Percentiles rank a stretch among this genome's conserved stretches.
Evolutionary conservation across 2,797 vertebrate genomes (phyloP).

Genomic region (Malurus splendens): DNA sequence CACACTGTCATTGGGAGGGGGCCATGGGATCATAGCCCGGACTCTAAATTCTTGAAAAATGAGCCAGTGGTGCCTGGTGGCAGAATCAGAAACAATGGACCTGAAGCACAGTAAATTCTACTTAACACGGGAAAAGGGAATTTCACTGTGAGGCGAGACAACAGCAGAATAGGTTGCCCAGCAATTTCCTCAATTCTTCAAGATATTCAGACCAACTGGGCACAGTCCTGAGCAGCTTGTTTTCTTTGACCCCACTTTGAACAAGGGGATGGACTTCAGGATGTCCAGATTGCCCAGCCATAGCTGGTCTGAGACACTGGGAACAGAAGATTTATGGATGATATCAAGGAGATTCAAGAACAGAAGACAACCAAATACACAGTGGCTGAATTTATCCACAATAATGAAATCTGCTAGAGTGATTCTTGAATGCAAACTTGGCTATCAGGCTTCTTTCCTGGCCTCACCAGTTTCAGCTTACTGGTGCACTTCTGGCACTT

Average conservation of each 20-base stretch:
- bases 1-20: not conserved
- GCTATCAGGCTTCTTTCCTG: not conserved
- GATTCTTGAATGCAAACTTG: not conserved
- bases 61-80: not conserved
- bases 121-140: not conserved
- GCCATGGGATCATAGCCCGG: not conserved
- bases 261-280: not conserved
- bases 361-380: not conserved
- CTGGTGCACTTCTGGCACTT: not conserved
- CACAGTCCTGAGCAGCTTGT: not conserved
- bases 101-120: not conserved
- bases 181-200: accelerated
- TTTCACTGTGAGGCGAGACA: not conserved
- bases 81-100: not conserved
- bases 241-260: not conserved
- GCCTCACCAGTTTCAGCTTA: not conserved
- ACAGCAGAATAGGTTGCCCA: not conserved
- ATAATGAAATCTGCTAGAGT: not conserved
- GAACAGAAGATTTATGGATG: not conserved
- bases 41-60: not conserved
- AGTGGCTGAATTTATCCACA: not conserved
- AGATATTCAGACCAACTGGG: not conserved
- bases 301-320: not conserved
- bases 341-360: not conserved
- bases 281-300: not conserved